Evolutionary conservation across 2,888 invertebrate genomes (phyloP), one percentile per base, ranked within the genome.

Genomic region (Ceriagrion tenellum): DNA sequence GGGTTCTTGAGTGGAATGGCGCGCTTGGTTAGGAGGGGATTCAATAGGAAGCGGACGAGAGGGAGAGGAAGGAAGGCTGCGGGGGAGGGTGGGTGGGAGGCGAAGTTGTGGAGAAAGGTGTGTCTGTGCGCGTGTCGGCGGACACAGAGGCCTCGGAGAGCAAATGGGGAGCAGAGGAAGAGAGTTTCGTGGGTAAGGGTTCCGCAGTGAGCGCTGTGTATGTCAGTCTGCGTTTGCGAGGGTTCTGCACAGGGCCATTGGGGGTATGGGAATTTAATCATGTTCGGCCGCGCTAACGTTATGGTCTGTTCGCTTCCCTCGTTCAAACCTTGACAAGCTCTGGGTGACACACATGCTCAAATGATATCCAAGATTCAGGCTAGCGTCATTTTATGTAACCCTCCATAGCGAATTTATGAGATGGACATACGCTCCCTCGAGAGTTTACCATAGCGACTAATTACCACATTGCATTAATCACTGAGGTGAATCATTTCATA

Each of bases 1-100:
- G 81, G 81, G 81, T 81, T 81, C 81, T 81, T 35, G 26, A 81
- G 81, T 81, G 81, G 81, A 81, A 81, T 35, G 35, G 81, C 35
- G 81, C 81, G 35, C 81, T 35, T 81, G 81, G 81, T n/a, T 35
- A 81, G 16, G 35, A 4, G 81, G 26, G 81, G 81, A 81, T 69
- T 69, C n/a, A 69, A 69, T 20, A 69, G 69, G 69, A 69, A 47
- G 8, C 81, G 81, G 81, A 81, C 30, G 30, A 12, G 74, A 74
- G 30, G 30, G 74, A 30, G 74, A 74, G 74, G 30, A 26, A 35
- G 69, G 69, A 26, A 69, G n/a, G 69, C 23, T 69, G 69, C 26
- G 69, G 6, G 69, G 47, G 47, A 47, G 47, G n/a, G 18, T 63
- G 26, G n/a, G 69, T n/a, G 69, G n/a, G 69, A 63, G 69, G 69